Evolutionary conservation across 2,113 vertebrate species (phyloP), one percentile per base, ranked within the genome.

Genomic region (Regulus satrapa): DNA sequence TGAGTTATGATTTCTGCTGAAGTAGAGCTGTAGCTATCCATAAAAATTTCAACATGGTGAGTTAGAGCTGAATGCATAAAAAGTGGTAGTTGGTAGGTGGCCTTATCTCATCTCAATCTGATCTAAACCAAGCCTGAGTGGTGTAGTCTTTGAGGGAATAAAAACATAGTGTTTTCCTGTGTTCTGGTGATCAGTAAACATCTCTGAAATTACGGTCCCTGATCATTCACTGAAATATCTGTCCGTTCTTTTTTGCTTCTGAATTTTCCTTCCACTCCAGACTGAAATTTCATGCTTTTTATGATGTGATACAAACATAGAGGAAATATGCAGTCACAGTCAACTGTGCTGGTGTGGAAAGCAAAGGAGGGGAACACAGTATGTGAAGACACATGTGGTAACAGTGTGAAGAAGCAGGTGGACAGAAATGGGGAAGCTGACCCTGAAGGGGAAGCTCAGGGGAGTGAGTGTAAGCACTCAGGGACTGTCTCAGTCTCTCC

Each of bases 401-500:
- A 16, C 48, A 52, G 16, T 7, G 6, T 71, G 61, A 71, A 88
- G 48, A 75, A 82, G 32, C 41, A 38, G 11, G 21, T 0, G 0
- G 51, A 49, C 51, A 66, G 55, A 85, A 87, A 85, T 34, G 32
- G 32, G 13, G 28, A 69, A 74, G 18, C 6, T 54, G 55, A 41
- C 2, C 15, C 6, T 0, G 5, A 46, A 23, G 26, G 25, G 19
- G 23, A 85, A 92, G 49, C 38, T 71, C 9, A 7, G 18, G 40
- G 21, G 25, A 36, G 18, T 0, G 25, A 36, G 18, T 0, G 0
- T 18, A 8, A 87, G 8, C n/a, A 41, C 41, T 48, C 14, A 8
- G 10, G 28, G 32, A 9, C 21, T 69, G 6, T n/a, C 14, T 58
- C 41, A 54, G 51, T 14, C 34, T 72, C 5, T 75, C 14, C 52